A percentile compares a stretch with the other conserved stretches of the same genome.
phyloP scores from a whole-genome alignment of 2,113 vertebrate genomes.

The Sinocyclocheilus grahami region DNA sequence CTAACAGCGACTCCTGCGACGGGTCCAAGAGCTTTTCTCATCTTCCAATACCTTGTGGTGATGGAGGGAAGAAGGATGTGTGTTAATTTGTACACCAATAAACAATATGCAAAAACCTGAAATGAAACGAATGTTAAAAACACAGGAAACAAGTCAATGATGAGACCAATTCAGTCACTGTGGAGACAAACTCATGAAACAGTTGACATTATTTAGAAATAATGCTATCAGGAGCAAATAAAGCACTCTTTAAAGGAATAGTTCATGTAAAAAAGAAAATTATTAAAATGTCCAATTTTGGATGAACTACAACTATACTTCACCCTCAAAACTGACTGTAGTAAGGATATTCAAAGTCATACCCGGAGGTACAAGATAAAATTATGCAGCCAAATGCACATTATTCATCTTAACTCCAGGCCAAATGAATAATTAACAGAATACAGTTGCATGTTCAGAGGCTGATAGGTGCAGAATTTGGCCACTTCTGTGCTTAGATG shows the following conservation, averaged over 20 bases:
- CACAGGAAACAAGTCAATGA: slow-evolving; percentile 25
- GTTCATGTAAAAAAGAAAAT: not conserved
- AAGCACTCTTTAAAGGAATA: not conserved
- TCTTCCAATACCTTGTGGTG: slow-evolving; percentile 74
- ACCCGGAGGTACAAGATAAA: not conserved
- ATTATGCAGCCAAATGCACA: not conserved
- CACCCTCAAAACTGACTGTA: not conserved
- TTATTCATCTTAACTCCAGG: not conserved
- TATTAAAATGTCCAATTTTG: not conserved
- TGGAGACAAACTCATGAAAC: slow-evolving; percentile 37
- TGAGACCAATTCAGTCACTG: slow-evolving; percentile 12
- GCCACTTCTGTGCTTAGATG: not conserved
- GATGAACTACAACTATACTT: not conserved
- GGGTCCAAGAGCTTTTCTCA: slow-evolving; percentile 68
- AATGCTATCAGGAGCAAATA: not conserved
- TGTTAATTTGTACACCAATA: slow-evolving; percentile 68
- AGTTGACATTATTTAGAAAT: not conserved
- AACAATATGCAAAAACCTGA: slow-evolving; percentile 56
- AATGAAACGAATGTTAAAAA: slow-evolving; percentile 29
- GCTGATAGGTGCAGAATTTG: not conserved
- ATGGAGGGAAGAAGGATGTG: slow-evolving; percentile 69
- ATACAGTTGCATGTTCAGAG: not conserved
- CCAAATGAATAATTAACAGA: not conserved
- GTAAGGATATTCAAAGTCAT: not conserved
- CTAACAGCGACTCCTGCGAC: slow-evolving; percentile 73